A percentile compares a stretch with the other conserved stretches of the same genome.
Evolutionary conservation across 1,140 invertebrate species (phyloP).

Genomic region (Procambarus clarkii): DNA sequence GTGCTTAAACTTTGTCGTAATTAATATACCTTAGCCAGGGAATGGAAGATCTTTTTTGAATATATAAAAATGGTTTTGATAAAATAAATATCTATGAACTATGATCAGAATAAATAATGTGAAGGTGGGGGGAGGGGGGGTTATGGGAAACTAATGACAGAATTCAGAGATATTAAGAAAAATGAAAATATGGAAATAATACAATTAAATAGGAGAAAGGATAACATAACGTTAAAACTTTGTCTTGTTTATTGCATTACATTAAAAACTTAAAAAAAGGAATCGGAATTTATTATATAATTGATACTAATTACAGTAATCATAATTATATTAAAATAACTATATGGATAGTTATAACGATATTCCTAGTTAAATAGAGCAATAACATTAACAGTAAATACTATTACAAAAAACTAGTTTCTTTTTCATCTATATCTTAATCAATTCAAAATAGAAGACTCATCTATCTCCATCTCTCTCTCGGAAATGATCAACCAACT

Average conservation of each 20-base stretch:
- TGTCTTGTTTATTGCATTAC: conserved; percentile 60
- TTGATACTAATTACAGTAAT: conserved; percentile 46
- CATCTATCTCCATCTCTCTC: conserved; percentile 20
- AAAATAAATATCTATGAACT: too few relatives aligned
- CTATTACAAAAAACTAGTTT: conserved; percentile 51
- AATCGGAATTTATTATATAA: conserved; percentile 18
- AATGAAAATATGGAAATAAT: not conserved
- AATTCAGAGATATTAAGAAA: not conserved
- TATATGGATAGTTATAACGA: conserved; percentile 52
- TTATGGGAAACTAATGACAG: not conserved
- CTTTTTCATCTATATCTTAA: conserved; percentile 25
- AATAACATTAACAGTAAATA: conserved; percentile 63
- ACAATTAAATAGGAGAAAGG: conserved; percentile 20
- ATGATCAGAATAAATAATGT: too few relatives aligned
- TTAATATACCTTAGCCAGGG: too few relatives aligned
- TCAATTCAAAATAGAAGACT: conserved; percentile 61
- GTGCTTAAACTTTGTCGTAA: too few relatives aligned
- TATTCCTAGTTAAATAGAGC: conserved; percentile 59
- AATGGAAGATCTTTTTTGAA: too few relatives aligned
- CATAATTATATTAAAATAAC: conserved; percentile 56
- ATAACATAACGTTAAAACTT: conserved; percentile 32
- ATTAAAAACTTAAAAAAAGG: conserved; percentile 47
- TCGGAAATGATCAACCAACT: conserved; percentile 48
- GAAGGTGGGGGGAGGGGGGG: not conserved
- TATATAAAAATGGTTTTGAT: too few relatives aligned